Percentiles rank a stretch among this genome's conserved stretches.
Conservation (phyloP, 2,113 vertebrate genomes). For the Larimichthys crocea region DNA sequence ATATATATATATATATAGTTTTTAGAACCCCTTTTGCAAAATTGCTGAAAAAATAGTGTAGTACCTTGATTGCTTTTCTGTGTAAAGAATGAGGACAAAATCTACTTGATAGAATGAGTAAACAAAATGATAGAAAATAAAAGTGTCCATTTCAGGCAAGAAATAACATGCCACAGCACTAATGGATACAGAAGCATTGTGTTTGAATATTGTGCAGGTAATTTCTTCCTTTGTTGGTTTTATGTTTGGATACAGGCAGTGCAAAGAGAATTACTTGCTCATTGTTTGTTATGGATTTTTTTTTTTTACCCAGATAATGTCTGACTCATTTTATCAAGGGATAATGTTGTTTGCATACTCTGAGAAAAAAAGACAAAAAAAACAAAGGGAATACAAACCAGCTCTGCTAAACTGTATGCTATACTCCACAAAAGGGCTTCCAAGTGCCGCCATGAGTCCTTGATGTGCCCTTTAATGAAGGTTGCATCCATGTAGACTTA, state of each 20-base stretch:
- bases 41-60: not conserved
- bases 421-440: not conserved
- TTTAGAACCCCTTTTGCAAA: no score
- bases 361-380: not conserved
- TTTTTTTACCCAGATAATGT: slow-evolving; percentile 43
- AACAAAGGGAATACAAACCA: not conserved
- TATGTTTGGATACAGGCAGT: slow-evolving; percentile 56
- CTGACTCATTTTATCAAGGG: slow-evolving; percentile 52
- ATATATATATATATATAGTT: no score
- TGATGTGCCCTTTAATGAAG: not conserved
- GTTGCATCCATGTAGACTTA: not conserved
- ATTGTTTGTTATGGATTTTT: slow-evolving; percentile 46
- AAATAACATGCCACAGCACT: slow-evolving; percentile 27
- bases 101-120: slow-evolving; percentile 29
- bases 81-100: slow-evolving; percentile 13
- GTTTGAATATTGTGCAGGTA: slow-evolving; percentile 35
- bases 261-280: slow-evolving; percentile 68
- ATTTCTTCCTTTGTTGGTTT: slow-evolving; percentile 65
- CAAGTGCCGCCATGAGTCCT: not conserved
- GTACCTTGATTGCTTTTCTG: slow-evolving; percentile 9
- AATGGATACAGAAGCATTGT: slow-evolving; percentile 36
- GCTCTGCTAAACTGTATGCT: not conserved
- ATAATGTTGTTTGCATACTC: slow-evolving; percentile 44
- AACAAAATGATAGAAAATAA: slow-evolving; percentile 50
- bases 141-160: slow-evolving; percentile 42